phyloP scores from a whole-genome alignment of 2,113 vertebrate genomes.

The Artemisiospiza belli region DNA sequence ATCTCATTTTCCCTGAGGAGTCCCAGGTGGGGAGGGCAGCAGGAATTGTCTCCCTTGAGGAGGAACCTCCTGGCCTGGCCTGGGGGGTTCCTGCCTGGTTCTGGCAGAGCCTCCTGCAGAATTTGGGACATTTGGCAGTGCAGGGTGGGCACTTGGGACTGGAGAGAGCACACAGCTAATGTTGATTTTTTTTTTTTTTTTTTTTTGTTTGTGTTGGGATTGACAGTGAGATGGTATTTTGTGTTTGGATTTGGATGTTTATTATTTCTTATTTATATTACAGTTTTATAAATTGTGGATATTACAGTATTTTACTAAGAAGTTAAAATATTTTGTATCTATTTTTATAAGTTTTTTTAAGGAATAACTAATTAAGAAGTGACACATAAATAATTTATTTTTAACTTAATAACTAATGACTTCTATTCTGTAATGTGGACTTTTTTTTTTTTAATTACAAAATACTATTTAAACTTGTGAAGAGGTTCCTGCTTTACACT shows the following conservation, averaged over 20 bases:
- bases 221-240: background rate
- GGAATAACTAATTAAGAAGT: background rate
- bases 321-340: background rate
- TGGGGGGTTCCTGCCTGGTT: background rate
- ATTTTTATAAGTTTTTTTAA: background rate
- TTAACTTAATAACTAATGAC: background rate
- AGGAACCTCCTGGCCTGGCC: background rate
- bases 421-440: background rate
- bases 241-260: background rate
- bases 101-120: background rate
- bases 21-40: accelerated
- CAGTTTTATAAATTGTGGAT: background rate
- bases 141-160: background rate
- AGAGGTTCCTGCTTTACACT: background rate
- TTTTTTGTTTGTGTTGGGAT: background rate
- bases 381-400: background rate
- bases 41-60: accelerated
- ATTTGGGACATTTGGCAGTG: accelerated
- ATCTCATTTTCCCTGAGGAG: background rate
- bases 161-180: accelerated
- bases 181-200: background rate
- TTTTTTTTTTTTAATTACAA: background rate
- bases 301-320: background rate
- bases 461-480: background rate
- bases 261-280: background rate